Conservation (phyloP, 2,888 invertebrate genomes). For the Phrixothrix hirtus region DNA sequence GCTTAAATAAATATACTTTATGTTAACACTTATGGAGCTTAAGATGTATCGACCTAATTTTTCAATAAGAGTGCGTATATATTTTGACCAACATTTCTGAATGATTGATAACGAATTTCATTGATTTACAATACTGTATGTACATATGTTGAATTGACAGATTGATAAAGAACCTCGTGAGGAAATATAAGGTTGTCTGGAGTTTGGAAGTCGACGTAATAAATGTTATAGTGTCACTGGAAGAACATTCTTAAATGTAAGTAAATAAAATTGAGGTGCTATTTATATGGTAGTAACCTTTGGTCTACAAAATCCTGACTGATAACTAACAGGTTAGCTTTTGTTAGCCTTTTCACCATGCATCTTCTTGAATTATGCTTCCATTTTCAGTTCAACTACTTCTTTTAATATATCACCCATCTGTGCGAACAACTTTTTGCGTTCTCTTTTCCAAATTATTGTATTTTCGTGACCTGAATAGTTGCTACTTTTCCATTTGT, state of each 20-base stretch:
- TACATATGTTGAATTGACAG: too few species aligned
- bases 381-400: conserved; percentile 25
- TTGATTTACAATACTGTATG: too few species aligned
- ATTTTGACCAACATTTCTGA: too few species aligned
- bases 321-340: conserved; percentile 24
- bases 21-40: too few species aligned
- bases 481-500: conserved; percentile 12
- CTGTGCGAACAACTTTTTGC: conserved; percentile 21
- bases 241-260: conserved; percentile 6
- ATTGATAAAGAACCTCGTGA: not conserved
- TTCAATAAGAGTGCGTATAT: too few species aligned
- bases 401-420: conserved; percentile 31
- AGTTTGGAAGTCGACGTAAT: not conserved
- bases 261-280: conserved; percentile 15
- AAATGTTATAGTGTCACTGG: conserved; percentile 1
- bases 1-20: too few species aligned
- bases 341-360: conserved; percentile 18
- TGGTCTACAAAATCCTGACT: conserved; percentile 18
- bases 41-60: too few species aligned
- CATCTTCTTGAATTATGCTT: conserved; percentile 26
- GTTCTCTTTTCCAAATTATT: conserved; percentile 20
- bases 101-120: too few species aligned
- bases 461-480: conserved; percentile 24
- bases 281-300: conserved; percentile 22
- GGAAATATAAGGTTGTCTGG: not conserved